phyloP scores from a whole-genome alignment of 2,797 vertebrate genomes.

The Microctenopoma lineatum region DNA sequence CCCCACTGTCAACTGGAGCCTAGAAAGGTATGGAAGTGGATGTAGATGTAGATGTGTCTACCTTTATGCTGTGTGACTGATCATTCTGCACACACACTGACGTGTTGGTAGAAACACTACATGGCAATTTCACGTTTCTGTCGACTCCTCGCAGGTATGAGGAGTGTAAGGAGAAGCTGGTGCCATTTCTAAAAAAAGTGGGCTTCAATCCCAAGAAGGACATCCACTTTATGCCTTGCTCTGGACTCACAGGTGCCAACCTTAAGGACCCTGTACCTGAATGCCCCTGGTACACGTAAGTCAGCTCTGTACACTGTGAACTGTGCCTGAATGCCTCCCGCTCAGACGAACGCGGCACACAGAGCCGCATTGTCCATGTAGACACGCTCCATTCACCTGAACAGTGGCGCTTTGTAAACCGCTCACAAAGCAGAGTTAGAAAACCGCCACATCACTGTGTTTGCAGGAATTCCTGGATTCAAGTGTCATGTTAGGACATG shows the following conservation, averaged over 20 bases:
- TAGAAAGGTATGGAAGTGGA: constrained; percentile 86
- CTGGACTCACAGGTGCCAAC: constrained; percentile 97
- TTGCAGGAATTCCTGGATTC: neutral
- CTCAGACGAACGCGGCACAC: neutral
- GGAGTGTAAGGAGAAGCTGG: constrained; percentile 99
- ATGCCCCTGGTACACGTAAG: constrained; percentile 98
- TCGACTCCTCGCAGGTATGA: constrained; percentile 87
- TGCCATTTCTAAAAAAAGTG: constrained; percentile 99
- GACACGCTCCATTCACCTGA: neutral
- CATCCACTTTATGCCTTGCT: constrained; percentile 99
- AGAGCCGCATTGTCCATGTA: neutral
- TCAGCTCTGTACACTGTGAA: constrained; percentile 20
- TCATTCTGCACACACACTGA: neutral
- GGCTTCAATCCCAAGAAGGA: constrained; percentile 99
- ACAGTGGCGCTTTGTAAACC: constrained; percentile 1
- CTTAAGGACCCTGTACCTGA: constrained; percentile 92
- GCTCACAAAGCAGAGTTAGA: neutral
- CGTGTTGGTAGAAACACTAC: neutral
- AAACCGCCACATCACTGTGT: neutral
- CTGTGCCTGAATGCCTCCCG: neutral
- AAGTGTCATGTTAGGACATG: neutral
- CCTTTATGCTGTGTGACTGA: neutral
- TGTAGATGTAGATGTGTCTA: too few species aligned
- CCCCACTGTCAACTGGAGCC: constrained; percentile 98
- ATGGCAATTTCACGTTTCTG: neutral